Percentiles rank a stretch among this genome's conserved stretches.
phyloP scores from a whole-genome alignment of 1,140 invertebrate species.

The Lepidurus packardi region DNA sequence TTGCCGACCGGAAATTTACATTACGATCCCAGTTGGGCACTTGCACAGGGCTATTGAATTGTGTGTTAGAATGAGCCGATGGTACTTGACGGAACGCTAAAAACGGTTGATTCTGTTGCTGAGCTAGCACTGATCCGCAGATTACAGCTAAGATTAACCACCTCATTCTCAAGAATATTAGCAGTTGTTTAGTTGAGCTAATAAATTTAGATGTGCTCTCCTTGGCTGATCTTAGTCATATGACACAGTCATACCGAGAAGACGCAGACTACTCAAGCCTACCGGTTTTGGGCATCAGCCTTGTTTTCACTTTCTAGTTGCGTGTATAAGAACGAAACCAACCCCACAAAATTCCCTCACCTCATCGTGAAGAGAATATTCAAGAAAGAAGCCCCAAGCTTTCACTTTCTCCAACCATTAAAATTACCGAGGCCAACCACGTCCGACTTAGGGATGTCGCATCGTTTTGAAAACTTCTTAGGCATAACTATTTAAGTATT shows the following conservation, averaged over 20 bases:
- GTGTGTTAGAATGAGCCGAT: background rate
- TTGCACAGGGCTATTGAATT: background rate
- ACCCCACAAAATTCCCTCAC: background rate
- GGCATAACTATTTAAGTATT: background rate
- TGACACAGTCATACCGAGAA: background rate
- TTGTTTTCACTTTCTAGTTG: slow-evolving; percentile 4
- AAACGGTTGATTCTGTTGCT: background rate
- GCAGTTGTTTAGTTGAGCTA: background rate
- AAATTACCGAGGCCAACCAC: background rate
- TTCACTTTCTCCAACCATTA: slow-evolving; percentile 15
- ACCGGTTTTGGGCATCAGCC: background rate
- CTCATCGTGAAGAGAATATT: background rate
- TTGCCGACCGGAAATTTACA: background rate
- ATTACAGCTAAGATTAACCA: background rate
- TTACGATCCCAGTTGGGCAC: background rate
- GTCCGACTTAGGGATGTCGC: background rate
- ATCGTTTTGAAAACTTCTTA: background rate
- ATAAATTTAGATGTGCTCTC: background rate
- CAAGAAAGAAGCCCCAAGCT: background rate
- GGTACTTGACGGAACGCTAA: background rate
- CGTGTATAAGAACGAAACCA: background rate
- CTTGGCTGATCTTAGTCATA: background rate
- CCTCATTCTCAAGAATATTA: background rate
- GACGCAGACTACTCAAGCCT: background rate
- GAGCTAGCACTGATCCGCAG: background rate